Base-by-base conservation (phyloP, 2,888 invertebrate species). In the Zygothrica quintamaculata region DNA sequence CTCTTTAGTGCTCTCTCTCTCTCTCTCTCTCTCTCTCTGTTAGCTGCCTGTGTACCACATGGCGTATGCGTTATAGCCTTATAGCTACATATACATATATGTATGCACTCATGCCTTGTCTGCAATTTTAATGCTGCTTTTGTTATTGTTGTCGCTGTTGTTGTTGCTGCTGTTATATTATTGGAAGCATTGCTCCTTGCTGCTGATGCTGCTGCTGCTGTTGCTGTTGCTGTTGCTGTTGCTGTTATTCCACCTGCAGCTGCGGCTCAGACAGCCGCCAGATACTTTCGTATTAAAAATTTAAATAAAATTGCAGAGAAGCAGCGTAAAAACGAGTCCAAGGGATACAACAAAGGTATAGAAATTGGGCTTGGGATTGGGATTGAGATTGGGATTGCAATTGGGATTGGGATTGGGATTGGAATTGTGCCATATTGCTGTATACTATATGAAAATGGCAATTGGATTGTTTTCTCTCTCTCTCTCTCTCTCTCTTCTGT, bases 241-340 rank as follows among this genome's bases (percentile, higher is more conserved):
- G 47, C 55, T 59, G 55, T 61, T 65, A 57, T 77, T 77, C 48
- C 55, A 80, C 82, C 85, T 80, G 85, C 80, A 80, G 79, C 76
- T 80, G 80, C 33, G 69, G 44, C 67, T 81, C 76, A 84, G 69
- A 60, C 76, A 57, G 43, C 57, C 64, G 65, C 64, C 77, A 76
- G 79, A 82, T 82, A 76, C 82, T 76, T 76, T 70, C 13, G 58
- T 68, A 81, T 81, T 81, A 85, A 85, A 78, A 79, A 81, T 82
- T 86, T 68, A 86, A 80, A 74, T 71, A 77, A 74, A 68, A 85
- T 68, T 82, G 77, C 77, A 80, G 80, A 60, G 64, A 40, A 65
- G 40, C 26, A 56, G 56, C 34, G 48, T 42, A 46, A 56, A 79
- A 69, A 66, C 13, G 22, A 58, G 25, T 29, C 37, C 25, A 22